These are phyloP conservation scores for Scaptomyza tumidula DNA, from an alignment of 2,888 invertebrate species.

Conservation along the genomic window DNA sequence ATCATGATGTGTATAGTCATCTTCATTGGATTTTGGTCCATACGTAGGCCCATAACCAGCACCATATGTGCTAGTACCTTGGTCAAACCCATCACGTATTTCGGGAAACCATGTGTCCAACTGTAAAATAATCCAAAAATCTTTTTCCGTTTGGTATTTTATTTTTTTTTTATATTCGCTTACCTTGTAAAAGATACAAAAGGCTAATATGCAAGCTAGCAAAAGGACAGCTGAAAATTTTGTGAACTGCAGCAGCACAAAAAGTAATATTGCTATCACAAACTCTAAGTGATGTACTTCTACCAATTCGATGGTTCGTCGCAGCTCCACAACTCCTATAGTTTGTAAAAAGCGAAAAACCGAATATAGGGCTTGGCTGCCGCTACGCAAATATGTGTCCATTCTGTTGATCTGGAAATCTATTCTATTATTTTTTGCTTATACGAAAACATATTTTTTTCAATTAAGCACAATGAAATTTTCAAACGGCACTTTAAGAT, in stretches of 20 bases:
- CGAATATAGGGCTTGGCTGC: conserved; percentile 5
- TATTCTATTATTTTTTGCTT: conserved; percentile 23
- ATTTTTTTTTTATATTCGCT: conserved; percentile 7
- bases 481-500: conserved; percentile 6
- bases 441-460: conserved; percentile 30
- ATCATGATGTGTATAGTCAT: conserved; percentile 5
- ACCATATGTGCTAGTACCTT: background rate
- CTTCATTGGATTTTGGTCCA: background rate
- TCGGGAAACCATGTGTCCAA: conserved; percentile 63
- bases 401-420: conserved; percentile 48
- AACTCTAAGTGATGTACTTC: conserved; percentile 57
- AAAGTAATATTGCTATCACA: conserved; percentile 42
- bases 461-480: background rate
- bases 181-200: conserved; percentile 65
- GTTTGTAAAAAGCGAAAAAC: conserved; percentile 32
- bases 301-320: conserved; percentile 59
- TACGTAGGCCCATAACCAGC: conserved; percentile 30
- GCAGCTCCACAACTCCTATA: conserved; percentile 48
- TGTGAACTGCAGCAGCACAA: conserved; percentile 61
- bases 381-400: conserved; percentile 16
- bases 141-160: background rate
- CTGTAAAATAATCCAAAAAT: conserved; percentile 12
- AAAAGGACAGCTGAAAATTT: conserved; percentile 59
- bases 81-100: background rate
- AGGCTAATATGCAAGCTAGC: conserved; percentile 55